Percentiles rank a stretch among this genome's conserved stretches.
phyloP scores from a whole-genome alignment of 2,888 invertebrate species.

The Lycophotia porphyrea region DNA sequence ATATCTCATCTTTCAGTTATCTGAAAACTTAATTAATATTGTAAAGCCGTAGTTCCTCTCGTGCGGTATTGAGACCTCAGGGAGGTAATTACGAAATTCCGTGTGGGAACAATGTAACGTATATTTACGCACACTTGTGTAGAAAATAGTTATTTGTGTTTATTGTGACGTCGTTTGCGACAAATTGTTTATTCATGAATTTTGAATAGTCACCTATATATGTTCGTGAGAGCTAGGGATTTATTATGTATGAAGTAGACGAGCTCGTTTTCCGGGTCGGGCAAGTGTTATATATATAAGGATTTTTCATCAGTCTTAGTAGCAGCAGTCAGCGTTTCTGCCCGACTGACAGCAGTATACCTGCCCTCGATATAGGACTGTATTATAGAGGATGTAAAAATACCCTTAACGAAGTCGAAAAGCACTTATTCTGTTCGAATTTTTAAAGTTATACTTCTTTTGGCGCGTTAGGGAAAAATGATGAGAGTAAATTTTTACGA shows the following conservation, averaged over 20 bases:
- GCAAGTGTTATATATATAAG: neutral
- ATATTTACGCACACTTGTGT: constrained; percentile 12
- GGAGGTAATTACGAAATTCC: constrained; percentile 58
- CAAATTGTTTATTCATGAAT: constrained; percentile 29
- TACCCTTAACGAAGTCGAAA: too few species aligned
- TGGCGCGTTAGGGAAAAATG: too few species aligned
- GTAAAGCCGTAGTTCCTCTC: constrained; percentile 31
- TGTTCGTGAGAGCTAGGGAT: neutral
- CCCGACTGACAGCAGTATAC: too few species aligned
- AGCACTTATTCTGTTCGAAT: too few species aligned
- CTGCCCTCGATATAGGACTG: neutral
- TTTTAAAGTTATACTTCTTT: too few species aligned
- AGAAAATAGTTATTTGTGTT: constrained; percentile 32
- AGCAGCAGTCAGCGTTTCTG: neutral
- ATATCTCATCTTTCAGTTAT: constrained; percentile 28
- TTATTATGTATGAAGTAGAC: neutral
- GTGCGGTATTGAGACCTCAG: constrained; percentile 31
- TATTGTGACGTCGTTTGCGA: constrained; percentile 6
- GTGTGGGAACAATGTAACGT: constrained; percentile 25
- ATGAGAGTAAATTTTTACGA: too few species aligned
- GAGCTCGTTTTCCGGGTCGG: neutral
- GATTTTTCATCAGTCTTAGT: neutral
- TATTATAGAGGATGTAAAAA: too few species aligned
- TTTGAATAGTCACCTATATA: neutral
- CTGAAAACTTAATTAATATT: constrained; percentile 62